Conservation (phyloP, 2,113 vertebrate species). For the Shinisaurus crocodilurus region DNA sequence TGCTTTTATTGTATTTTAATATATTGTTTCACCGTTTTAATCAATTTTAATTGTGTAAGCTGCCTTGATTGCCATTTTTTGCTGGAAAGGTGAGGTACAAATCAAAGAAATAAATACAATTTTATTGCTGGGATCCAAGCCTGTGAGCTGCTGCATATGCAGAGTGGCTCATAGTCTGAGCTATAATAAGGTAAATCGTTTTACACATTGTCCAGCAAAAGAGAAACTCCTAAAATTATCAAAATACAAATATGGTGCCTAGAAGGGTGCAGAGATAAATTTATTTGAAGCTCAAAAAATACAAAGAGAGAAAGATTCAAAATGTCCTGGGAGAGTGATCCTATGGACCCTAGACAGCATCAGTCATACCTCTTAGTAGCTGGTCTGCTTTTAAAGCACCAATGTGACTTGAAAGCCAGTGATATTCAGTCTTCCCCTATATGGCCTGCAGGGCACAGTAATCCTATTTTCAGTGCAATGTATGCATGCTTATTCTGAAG, state of each 20-base stretch:
- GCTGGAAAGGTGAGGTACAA: background rate
- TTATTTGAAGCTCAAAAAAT: background rate
- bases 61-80: background rate
- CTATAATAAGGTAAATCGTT: too few species aligned
- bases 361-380: background rate
- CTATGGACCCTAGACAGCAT: too few species aligned
- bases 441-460: background rate
- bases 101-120: background rate
- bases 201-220: too few species aligned
- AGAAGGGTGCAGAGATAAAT: background rate
- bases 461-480: background rate
- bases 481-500: background rate
- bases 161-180: too few species aligned
- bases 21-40: too few species aligned
- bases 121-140: too few species aligned
- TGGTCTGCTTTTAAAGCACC: background rate
- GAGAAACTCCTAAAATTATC: background rate
- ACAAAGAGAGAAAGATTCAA: background rate
- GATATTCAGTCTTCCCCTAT: background rate
- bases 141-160: too few species aligned
- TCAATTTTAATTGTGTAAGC: too few species aligned
- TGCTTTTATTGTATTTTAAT: too few species aligned
- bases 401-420: background rate
- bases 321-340: too few species aligned
- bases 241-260: background rate